Percentiles rank a stretch among this genome's conserved stretches.
These are phyloP conservation scores for Yponomeuta malinellus DNA, from an alignment of 2,888 invertebrate species.

Conservation along the genomic window DNA sequence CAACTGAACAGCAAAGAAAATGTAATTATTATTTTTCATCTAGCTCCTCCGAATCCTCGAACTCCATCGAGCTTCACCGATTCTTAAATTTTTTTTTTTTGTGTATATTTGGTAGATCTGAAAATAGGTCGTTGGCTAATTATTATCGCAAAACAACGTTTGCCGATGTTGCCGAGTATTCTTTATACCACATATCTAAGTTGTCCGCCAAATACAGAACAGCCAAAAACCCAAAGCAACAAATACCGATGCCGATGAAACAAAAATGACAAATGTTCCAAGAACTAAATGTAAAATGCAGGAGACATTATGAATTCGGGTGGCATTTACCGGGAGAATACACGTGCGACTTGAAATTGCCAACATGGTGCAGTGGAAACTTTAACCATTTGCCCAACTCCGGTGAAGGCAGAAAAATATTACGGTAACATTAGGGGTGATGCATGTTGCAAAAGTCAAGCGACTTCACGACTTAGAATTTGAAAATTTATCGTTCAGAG, in stretches of 20 bases:
- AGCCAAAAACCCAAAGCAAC: neutral
- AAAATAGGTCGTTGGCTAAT: no score
- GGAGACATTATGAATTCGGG: slow-evolving; percentile 40
- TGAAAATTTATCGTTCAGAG: neutral
- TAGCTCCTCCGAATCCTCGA: no score
- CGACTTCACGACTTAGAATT: neutral
- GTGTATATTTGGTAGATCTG: no score
- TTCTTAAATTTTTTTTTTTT: no score
- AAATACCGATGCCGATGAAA: neutral
- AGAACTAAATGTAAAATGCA: slow-evolving; percentile 26
- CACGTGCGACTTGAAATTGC: slow-evolving; percentile 30
- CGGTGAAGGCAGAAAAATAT: neutral
- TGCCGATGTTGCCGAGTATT: no score
- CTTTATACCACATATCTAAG: no score
- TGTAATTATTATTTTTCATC: no score
- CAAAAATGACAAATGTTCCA: neutral
- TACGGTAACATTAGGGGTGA: slow-evolving; percentile 8
- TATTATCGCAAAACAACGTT: no score
- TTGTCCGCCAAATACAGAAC: neutral
- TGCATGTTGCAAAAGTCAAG: slow-evolving; percentile 1
- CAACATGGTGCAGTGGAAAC: slow-evolving; percentile 34
- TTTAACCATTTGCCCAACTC: slow-evolving; percentile 34
- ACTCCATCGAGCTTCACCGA: no score
- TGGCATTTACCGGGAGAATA: slow-evolving; percentile 30
- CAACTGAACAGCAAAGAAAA: no score